Base-by-base conservation (phyloP, 2,888 invertebrate species). In the Phragmatobia fuliginosa region DNA sequence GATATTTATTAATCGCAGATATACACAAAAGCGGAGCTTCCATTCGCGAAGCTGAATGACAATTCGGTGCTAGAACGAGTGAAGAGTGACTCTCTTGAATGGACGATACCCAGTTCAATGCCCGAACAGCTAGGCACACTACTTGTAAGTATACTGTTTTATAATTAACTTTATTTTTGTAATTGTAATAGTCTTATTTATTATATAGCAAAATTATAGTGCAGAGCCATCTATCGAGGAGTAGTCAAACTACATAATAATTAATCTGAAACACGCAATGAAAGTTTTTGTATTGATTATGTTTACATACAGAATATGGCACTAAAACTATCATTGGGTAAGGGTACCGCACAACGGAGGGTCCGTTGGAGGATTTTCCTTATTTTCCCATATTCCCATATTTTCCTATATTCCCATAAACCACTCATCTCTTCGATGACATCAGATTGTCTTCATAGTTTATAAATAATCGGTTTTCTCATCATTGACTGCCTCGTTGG, bases 1-100 rank as follows among this genome's bases (percentile, higher is more conserved):
- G 28, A 33, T 38, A n/a, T n/a, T n/a, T n/a, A n/a, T n/a, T n/a
- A 32, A 71, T 76, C 77, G 1, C 84, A 95, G 95, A 95, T 95
- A 2, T 95, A 94, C 82, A 94, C 94, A 16, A 95, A 95, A 85
- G 95, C 93, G 0, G 95, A 95, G 79, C 81, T 95, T 31, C 95
- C 95, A 0, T 95, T 95, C 85, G 96, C 96, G 21, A 97, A 97
- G 81, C 90, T 97, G 79, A 97, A 97, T 80, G 98, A 98, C 87
- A 97, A 97, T 72, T 97, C 97, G 0, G 97, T 98, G 21, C 77
- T 97, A 60, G 92, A 95, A 64, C 95, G 96, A 71, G 90, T 97
- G 28, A 97, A 97, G 88, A 92, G 94, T 14, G 96, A 96, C 68
- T 93, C 96, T 0, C 91, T 98, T 58, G 96, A 96, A 75, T 97